Evolutionary conservation across 2,113 vertebrate genomes (phyloP).

Genomic region (Monopterus albus): DNA sequence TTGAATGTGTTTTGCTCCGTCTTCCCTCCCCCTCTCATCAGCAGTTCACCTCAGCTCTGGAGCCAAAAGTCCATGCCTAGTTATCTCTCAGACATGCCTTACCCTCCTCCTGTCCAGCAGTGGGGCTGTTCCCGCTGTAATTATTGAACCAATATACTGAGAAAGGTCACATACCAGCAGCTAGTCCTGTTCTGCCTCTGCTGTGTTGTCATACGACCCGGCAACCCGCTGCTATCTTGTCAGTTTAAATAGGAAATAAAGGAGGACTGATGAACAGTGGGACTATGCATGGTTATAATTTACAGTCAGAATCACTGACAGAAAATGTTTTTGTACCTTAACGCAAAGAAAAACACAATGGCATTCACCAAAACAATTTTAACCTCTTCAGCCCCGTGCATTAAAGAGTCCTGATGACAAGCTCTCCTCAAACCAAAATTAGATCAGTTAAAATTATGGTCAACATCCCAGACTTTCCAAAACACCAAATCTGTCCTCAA

Average conservation of each 20-base stretch:
- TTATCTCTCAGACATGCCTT: slow-evolving; percentile 23
- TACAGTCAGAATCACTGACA: too few species aligned
- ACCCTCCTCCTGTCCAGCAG: slow-evolving; percentile 35
- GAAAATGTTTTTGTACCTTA: too few species aligned
- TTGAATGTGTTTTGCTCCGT: not conserved
- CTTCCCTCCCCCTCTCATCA: slow-evolving; percentile 9
- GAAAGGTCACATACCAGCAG: slow-evolving; percentile 69
- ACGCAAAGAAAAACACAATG: too few species aligned
- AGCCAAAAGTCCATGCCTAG: slow-evolving; percentile 30
- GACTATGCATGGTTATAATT: not conserved
- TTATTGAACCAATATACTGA: slow-evolving; percentile 47
- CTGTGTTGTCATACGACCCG: slow-evolving; percentile 18
- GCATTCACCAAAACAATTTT: too few species aligned
- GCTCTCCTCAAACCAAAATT: too few species aligned
- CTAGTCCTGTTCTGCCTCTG: slow-evolving; percentile 37
- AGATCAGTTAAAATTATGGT: too few species aligned
- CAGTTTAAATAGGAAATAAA: slow-evolving; percentile 15
- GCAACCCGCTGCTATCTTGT: slow-evolving; percentile 26
- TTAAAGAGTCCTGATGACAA: too few species aligned
- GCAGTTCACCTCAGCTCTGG: slow-evolving; percentile 15
- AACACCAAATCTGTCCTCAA: too few species aligned
- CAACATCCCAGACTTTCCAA: too few species aligned
- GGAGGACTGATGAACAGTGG: slow-evolving; percentile 3
- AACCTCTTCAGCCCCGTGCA: too few species aligned
- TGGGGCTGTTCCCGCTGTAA: slow-evolving; percentile 44